Evolutionary conservation across 2,888 invertebrate species (phyloP).

Genomic region (Apoda limacodes): DNA sequence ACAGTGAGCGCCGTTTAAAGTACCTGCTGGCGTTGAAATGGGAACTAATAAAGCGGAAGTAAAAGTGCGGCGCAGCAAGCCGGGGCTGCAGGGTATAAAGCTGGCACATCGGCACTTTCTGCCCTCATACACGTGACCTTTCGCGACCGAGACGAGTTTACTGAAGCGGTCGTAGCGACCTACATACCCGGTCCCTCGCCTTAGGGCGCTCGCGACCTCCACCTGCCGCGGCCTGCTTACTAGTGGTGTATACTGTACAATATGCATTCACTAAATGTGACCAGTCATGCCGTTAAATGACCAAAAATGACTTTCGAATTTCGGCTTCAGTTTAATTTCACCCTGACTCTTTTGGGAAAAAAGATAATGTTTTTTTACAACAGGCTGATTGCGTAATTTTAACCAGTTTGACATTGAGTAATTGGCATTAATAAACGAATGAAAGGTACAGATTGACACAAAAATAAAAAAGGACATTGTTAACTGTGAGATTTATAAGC

Average conservation of each 20-base stretch:
- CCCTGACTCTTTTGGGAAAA: too few relatives aligned
- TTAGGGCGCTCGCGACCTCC: constrained; percentile 14
- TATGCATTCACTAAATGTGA: too few relatives aligned
- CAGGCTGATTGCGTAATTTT: too few relatives aligned
- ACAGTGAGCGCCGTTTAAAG: constrained; percentile 4
- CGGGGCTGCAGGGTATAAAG: constrained; percentile 34
- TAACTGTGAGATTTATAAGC: too few relatives aligned
- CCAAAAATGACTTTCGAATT: too few relatives aligned
- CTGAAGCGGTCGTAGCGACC: constrained; percentile 60
- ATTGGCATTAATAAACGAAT: too few relatives aligned
- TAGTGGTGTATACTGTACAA: constrained; percentile 8
- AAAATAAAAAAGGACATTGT: too few relatives aligned
- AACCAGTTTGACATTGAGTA: too few relatives aligned
- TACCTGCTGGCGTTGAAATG: constrained; percentile 26
- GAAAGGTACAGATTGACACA: too few relatives aligned
- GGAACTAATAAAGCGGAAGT: constrained; percentile 60
- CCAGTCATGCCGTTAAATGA: too few relatives aligned
- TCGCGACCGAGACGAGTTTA: constrained; percentile 60
- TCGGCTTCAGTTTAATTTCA: too few relatives aligned
- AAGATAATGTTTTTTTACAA: too few relatives aligned
- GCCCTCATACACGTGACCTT: constrained; percentile 68
- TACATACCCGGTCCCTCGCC: constrained; percentile 37
- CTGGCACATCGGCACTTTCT: constrained; percentile 57
- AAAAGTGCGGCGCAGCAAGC: constrained; percentile 33
- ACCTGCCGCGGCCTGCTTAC: constrained; percentile 19